These are phyloP conservation scores for Malacoctenus gilli DNA, from an alignment of 2,797 vertebrate species.

Conservation along the genomic window DNA sequence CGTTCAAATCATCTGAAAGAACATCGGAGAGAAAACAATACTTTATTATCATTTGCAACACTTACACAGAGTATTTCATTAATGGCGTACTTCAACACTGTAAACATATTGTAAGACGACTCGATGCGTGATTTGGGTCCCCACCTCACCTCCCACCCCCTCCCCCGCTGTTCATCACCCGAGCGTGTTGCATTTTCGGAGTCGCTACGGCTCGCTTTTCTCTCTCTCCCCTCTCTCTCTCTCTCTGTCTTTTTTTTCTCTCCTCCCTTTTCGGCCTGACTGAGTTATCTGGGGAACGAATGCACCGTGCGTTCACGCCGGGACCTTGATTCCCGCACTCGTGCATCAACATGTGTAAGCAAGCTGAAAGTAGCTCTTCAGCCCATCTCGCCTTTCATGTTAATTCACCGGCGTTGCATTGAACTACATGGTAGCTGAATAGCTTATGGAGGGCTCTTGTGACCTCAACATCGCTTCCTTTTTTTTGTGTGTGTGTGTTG, in stretches of 20 bases:
- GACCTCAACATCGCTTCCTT: conserved; percentile 84
- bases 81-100: conserved; percentile 98
- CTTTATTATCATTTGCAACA: conserved; percentile 90
- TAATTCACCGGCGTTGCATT: too few relatives aligned
- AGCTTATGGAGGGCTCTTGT: conserved; percentile 55
- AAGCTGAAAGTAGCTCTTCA: conserved; percentile 83
- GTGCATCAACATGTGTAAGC: conserved; percentile 69
- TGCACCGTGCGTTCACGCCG: conserved; percentile 42
- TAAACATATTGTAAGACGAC: conserved; percentile 99
- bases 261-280: conserved; percentile 46
- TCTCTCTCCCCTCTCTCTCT: too few relatives aligned
- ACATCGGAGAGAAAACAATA: conserved; percentile 89
- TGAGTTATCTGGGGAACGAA: conserved; percentile 44
- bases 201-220: too few relatives aligned
- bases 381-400: conserved; percentile 72
- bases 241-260: too few relatives aligned
- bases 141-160: too few relatives aligned
- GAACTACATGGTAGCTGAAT: conserved; percentile 38
- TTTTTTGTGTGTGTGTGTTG: too few relatives aligned
- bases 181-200: conserved; percentile 41
- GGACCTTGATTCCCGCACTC: conserved; percentile 55
- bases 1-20: conserved; percentile 89
- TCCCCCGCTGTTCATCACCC: conserved; percentile 33
- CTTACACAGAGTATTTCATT: conserved; percentile 95
- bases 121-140: conserved; percentile 87